Percentiles rank a stretch among this genome's conserved stretches.
These are phyloP conservation scores for Dryobotodes eremita DNA, from an alignment of 2,888 invertebrate species.

Conservation along the genomic window DNA sequence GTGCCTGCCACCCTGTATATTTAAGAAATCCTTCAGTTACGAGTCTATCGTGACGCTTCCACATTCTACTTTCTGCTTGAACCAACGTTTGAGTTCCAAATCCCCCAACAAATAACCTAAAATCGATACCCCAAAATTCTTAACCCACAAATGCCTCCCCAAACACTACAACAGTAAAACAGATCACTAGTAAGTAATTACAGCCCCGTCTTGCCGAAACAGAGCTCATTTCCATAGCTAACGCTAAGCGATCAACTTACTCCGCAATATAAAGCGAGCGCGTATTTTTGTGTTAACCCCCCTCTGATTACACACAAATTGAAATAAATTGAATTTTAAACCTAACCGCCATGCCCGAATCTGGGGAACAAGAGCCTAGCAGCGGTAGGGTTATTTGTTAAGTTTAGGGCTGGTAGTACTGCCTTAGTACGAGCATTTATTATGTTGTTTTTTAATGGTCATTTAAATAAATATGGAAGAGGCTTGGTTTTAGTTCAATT, in stretches of 20 bases:
- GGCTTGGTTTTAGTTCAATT: neutral
- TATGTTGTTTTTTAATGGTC: neutral
- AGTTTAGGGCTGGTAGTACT: conserved; percentile 76
- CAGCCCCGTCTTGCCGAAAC: conserved; percentile 41
- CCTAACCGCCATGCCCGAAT: conserved; percentile 81
- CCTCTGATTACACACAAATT: conserved; percentile 89
- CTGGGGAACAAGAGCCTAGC: conserved; percentile 76
- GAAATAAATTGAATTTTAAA: conserved; percentile 91
- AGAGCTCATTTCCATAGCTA: conserved; percentile 77
- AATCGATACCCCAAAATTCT: conserved; percentile 44
- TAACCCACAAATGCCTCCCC: conserved; percentile 34
- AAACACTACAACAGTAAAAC: conserved; percentile 41
- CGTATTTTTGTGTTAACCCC: conserved; percentile 88
- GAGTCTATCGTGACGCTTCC: neutral
- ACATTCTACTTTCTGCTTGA: neutral
- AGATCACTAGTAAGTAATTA: conserved; percentile 60
- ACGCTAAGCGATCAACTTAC: conserved; percentile 80
- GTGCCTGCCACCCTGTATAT: neutral
- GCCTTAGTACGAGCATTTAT: conserved; percentile 10
- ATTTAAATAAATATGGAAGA: neutral
- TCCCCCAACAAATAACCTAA: neutral
- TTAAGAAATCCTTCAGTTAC: neutral
- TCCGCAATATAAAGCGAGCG: conserved; percentile 78
- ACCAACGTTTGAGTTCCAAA: neutral
- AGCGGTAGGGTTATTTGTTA: conserved; percentile 85